Evolutionary conservation across 2,797 vertebrate genomes (phyloP).

Genomic region (Chelidonichthys spinosus): DNA sequence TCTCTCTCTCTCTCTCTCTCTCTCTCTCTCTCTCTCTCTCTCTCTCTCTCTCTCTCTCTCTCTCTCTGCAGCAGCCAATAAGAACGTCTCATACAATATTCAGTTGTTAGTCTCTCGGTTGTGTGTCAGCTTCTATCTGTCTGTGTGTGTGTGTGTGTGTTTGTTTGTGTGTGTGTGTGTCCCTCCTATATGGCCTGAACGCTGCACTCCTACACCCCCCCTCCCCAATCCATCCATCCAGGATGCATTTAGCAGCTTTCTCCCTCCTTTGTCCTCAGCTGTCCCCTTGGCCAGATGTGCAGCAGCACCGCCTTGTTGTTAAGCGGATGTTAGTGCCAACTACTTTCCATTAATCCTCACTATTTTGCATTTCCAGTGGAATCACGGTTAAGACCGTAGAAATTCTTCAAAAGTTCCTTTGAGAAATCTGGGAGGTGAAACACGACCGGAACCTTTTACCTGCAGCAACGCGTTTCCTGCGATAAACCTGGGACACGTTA

Average conservation of each 20-base stretch:
- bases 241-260: constrained; percentile 44
- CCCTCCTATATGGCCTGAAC: constrained; percentile 32
- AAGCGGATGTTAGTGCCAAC: constrained; percentile 23
- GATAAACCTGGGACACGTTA: too few species aligned
- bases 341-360: constrained; percentile 23
- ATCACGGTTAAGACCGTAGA: not conserved
- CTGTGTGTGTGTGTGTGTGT: constrained; percentile 14
- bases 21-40: constrained; percentile 37
- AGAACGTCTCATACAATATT: constrained; percentile 86
- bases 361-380: constrained; percentile 15
- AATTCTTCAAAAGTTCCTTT: not conserved
- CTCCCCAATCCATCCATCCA: not conserved
- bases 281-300: constrained; percentile 57
- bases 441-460: too few species aligned
- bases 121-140: constrained; percentile 46
- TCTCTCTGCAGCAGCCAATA: constrained; percentile 72
- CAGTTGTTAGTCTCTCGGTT: constrained; percentile 73
- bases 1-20: constrained; percentile 43
- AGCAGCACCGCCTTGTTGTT: constrained; percentile 23
- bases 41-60: constrained; percentile 41
- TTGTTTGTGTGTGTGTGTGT: constrained; percentile 17
- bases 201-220: not conserved
- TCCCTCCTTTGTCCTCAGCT: constrained; percentile 60
- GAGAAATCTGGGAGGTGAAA: too few species aligned
- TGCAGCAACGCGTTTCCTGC: not conserved